phyloP scores from a whole-genome alignment of 37 sponge, comb jelly and placozoan genomes.

The Agelas oroides region DNA sequence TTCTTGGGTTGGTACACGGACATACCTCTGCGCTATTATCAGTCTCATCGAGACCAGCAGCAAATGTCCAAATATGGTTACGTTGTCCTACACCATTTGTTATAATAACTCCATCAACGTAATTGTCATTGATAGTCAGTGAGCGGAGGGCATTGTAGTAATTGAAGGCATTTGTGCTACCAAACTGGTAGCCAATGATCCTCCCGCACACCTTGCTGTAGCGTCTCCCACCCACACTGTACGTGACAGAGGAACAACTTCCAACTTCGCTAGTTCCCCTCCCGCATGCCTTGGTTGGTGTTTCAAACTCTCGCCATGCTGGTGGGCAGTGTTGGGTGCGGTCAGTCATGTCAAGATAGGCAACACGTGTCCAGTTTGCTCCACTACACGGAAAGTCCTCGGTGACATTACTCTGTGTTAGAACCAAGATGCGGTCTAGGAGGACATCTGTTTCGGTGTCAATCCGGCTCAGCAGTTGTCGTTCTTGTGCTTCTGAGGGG shows the following conservation, averaged over 20 bases:
- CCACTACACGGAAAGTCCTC: too few species aligned
- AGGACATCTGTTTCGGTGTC: too few species aligned
- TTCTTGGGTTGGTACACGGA: neutral
- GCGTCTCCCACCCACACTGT: neutral
- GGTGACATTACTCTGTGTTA: too few species aligned
- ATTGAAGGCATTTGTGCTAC: neutral
- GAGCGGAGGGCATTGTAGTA: neutral
- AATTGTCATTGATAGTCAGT: neutral
- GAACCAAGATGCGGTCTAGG: too few species aligned
- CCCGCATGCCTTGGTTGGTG: neutral
- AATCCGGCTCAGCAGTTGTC: too few species aligned
- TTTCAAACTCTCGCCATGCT: neutral
- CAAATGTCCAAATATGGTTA: constrained; percentile 5
- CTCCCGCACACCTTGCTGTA: constrained; percentile 3
- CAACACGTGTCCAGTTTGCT: constrained; percentile 22
- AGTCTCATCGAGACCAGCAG: neutral
- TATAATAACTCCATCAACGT: neutral
- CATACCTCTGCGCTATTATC: neutral
- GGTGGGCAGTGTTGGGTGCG: constrained; percentile 34
- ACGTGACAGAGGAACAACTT: neutral
- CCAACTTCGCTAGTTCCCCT: neutral
- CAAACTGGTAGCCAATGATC: constrained; percentile 1
- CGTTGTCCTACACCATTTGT: neutral
- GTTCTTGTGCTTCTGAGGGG: too few species aligned
- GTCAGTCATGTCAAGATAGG: constrained; percentile 40